Conservation (phyloP, 2,888 invertebrate species). For the Drosophila tripunctata region DNA sequence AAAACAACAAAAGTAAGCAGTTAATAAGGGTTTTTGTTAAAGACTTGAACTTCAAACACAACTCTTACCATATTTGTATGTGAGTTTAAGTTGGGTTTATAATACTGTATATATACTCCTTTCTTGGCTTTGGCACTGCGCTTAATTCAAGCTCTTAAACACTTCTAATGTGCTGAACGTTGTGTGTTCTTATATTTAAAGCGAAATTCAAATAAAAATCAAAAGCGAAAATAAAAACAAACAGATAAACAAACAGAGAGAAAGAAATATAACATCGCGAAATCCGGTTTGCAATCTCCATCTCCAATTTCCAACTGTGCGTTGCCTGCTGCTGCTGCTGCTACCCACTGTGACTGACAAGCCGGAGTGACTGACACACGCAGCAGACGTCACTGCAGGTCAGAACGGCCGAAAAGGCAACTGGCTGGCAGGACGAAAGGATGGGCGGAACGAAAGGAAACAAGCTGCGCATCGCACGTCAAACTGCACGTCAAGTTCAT, state of each 20-base stretch:
- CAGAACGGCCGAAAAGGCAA: slow-evolving; percentile 33
- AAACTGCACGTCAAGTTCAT: slow-evolving; percentile 55
- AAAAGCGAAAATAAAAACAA: slow-evolving; percentile 11
- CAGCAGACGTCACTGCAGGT: slow-evolving; percentile 55
- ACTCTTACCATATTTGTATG: slow-evolving; percentile 53
- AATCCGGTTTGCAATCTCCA: slow-evolving; percentile 68
- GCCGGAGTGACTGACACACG: slow-evolving; percentile 59
- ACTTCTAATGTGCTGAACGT: slow-evolving; percentile 71
- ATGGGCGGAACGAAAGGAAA: background rate
- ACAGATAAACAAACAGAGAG: background rate
- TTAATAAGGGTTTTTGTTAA: background rate
- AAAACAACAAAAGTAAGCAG: background rate
- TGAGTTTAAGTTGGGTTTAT: slow-evolving; percentile 7
- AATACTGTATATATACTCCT: slow-evolving; percentile 13
- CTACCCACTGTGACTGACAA: slow-evolving; percentile 48
- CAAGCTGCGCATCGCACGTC: slow-evolving; percentile 31
- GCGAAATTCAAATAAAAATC: slow-evolving; percentile 37
- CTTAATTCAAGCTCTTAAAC: slow-evolving; percentile 67
- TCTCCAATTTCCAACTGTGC: slow-evolving; percentile 57
- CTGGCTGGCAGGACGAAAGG: background rate
- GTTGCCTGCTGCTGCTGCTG: slow-evolving; percentile 31
- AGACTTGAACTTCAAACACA: background rate
- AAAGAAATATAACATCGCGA: slow-evolving; percentile 35
- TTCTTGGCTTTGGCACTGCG: slow-evolving; percentile 2
- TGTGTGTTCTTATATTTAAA: slow-evolving; percentile 74